phyloP scores from a whole-genome alignment of 2,888 invertebrate genomes.

The Pimpla rufipes region DNA sequence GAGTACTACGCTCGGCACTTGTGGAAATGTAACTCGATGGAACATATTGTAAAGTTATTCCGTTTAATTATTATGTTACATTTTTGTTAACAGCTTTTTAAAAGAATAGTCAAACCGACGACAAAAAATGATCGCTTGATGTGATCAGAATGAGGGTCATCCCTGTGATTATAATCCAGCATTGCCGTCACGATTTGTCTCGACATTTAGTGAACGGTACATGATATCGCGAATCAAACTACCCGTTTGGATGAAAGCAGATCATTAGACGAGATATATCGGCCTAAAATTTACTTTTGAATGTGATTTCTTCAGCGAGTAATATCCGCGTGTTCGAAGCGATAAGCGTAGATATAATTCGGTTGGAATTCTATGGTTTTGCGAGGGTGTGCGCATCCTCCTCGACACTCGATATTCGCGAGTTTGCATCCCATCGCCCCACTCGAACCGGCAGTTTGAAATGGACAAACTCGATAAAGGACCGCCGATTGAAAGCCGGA shows the following conservation, averaged over 20 bases:
- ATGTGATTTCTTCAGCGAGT: not conserved
- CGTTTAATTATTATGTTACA: not conserved
- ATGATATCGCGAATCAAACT: not conserved
- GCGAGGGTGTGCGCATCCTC: not conserved
- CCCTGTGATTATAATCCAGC: not conserved
- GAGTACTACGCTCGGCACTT: not conserved
- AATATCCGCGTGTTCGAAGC: conserved; percentile 10
- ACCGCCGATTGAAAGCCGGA: conserved; percentile 12
- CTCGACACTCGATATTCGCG: conserved; percentile 22
- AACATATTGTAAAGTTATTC: not conserved
- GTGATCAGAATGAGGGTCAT: not conserved
- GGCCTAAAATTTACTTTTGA: not conserved
- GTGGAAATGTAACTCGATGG: not conserved
- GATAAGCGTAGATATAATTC: not conserved
- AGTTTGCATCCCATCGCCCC: conserved; percentile 17
- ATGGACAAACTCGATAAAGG: conserved; percentile 17
- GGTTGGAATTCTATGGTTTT: conserved; percentile 8
- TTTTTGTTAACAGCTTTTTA: no score
- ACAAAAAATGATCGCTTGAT: not conserved
- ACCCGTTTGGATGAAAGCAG: not conserved
- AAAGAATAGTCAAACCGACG: not conserved
- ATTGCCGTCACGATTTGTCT: not conserved
- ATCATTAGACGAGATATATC: not conserved
- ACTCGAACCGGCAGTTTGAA: not conserved
- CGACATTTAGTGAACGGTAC: not conserved